Evolutionary conservation across 2,113 vertebrate genomes (phyloP).

Genomic region (Odontophorus gujanensis): DNA sequence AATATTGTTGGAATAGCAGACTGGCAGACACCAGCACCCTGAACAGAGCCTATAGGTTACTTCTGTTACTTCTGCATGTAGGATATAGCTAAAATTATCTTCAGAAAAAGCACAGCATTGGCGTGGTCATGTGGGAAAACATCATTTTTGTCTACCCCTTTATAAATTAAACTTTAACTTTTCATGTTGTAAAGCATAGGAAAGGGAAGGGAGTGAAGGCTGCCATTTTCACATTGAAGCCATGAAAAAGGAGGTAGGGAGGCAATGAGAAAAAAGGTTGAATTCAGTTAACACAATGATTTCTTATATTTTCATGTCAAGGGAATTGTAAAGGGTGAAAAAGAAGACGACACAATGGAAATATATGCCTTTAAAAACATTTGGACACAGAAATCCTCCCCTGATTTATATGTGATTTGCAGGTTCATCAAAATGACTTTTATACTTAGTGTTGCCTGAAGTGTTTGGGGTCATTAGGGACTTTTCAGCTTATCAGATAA

Average conservation of each 20-base stretch:
- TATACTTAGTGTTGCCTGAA: slow-evolving; percentile 48
- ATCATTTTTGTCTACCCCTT: not conserved
- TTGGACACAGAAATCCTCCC: slow-evolving; percentile 46
- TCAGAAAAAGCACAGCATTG: not conserved
- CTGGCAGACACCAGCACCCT: slow-evolving; percentile 50
- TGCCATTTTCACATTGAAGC: not conserved
- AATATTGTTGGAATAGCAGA: slow-evolving; percentile 64
- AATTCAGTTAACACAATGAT: slow-evolving; percentile 51
- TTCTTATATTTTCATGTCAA: slow-evolving; percentile 46
- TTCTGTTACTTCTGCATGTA: not conserved
- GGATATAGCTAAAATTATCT: slow-evolving; percentile 25
- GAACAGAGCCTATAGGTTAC: not conserved
- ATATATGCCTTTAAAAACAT: slow-evolving; percentile 63
- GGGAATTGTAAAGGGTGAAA: not conserved
- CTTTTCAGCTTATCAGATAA: slow-evolving; percentile 47
- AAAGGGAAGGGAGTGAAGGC: slow-evolving; percentile 16
- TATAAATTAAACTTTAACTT: not conserved
- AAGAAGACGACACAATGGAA: slow-evolving; percentile 32
- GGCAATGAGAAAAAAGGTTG: slow-evolving; percentile 36
- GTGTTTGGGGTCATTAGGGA: slow-evolving; percentile 50
- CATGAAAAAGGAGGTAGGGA: not conserved
- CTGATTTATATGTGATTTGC: slow-evolving; percentile 40
- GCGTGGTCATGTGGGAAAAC: not conserved
- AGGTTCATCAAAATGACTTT: slow-evolving; percentile 60
- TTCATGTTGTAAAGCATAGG: not conserved